Base-by-base conservation (phyloP, 2,888 invertebrate genomes). In the Leptogaster cylindrica region DNA sequence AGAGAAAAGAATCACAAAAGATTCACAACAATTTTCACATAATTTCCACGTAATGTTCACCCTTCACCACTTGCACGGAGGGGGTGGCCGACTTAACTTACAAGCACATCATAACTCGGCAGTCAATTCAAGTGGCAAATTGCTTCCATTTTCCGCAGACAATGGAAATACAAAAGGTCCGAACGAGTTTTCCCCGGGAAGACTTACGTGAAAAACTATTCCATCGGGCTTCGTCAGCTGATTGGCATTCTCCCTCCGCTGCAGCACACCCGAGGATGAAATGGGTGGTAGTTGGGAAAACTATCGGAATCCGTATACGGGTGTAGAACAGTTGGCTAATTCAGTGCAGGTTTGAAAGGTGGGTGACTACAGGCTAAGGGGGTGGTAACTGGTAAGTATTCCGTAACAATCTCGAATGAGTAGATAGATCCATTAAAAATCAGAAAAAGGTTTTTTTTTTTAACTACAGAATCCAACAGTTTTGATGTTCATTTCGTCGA, bases 71-170 rank as follows among this genome's bases (percentile, higher is more conserved):
- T 50, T 25, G 12, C 50, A n/a, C 7, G 28, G 2, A 7, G 23
- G 25, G 8, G 2, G 1, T 50, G 7, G 23, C 27, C 50, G n/a
- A 25, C 8, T 25, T 25, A 50, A 25, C 14, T 8, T 28, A 50
- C 28, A 50, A 50, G 23, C 14, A 25, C 28, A 25, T 46, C 25
- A 46, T 20, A 46, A 46, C 46, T 46, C 20, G 46, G 28, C 25
- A 50, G 50, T 50, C 50, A 50, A 50, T 50, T 50, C 50, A 50
- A 50, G 50, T 50, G 50, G 50, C 50, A 50, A 50, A 50, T 50
- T 50, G 50, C 50, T 50, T 50, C 50, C 50, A 50, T 50, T 50
- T 50, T 50, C 50, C 27, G 50, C 50, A 50, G 50, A 50, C 50
- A 50, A 50, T 50, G 50, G 50, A 28, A 50, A 27, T 25, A 23